These are phyloP conservation scores for Poicephalus gulielmi DNA, from an alignment of 2,113 vertebrate genomes.

Conservation along the genomic window DNA sequence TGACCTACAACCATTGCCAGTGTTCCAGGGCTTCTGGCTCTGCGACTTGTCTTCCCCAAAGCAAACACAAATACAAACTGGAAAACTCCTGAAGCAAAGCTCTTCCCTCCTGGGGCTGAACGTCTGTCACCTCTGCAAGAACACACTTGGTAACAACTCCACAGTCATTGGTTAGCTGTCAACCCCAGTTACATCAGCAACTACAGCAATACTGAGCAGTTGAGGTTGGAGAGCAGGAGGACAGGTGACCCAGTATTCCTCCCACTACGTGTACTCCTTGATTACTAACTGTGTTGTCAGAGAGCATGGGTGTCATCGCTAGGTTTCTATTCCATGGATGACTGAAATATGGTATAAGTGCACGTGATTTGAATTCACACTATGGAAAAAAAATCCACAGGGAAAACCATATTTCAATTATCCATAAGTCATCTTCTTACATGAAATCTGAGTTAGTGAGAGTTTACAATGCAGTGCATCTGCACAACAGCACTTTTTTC, in stretches of 20 bases:
- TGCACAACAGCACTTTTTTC: not conserved
- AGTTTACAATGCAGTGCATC: not conserved
- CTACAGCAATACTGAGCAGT: not conserved
- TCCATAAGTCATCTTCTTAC: not conserved
- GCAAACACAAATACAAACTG: not conserved
- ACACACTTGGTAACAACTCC: not conserved
- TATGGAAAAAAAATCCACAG: not conserved
- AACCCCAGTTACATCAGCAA: not conserved
- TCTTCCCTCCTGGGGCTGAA: not conserved
- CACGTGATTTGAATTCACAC: not conserved
- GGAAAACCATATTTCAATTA: not conserved
- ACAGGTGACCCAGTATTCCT: not conserved
- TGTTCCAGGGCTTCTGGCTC: not conserved
- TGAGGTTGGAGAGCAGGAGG: not conserved
- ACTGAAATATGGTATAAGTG: not conserved
- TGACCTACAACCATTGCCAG: not conserved
- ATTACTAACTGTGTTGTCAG: not conserved
- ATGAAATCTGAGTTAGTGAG: not conserved
- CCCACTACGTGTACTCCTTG: not conserved
- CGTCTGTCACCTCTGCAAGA: not conserved
- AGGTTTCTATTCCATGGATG: not conserved
- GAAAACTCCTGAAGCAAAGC: not conserved
- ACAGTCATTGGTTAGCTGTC: not conserved
- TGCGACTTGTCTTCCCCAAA: not conserved
- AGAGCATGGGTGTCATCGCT: not conserved